Base-by-base conservation (phyloP, 2,113 vertebrate genomes). In the Epinephelus cyanopodus region DNA sequence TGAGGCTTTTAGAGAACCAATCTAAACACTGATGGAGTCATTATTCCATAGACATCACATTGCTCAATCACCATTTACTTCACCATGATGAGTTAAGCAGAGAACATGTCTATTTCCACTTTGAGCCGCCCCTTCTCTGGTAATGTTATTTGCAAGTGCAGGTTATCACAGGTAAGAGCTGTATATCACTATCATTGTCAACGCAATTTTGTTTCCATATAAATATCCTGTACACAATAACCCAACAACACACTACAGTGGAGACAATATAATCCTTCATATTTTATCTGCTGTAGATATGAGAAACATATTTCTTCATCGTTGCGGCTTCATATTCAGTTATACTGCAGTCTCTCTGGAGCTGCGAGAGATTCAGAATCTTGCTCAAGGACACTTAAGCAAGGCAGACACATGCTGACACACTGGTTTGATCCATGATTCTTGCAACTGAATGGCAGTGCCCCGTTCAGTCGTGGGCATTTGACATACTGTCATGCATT, bases 341-440 rank as follows among this genome's bases (percentile, higher is more conserved):
- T n/a, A n/a, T 33, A 54, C 14, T 52, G 37, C 57, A 23, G 60
- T 69, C 14, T 80, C 42, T 37, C 45, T 62, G 63, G 76, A 79
- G 68, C 54, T 53, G 42, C n/a, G 25, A 25, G 37, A 78, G 25
- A 63, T 56, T 67, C 50, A 64, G 57, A 33, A 4, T 52, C 60
- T 75, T 82, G 65, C 69, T 82, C 77, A 85, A 78, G 71, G 74
- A 88, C 69, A 62, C 79, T 66, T 85, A 70, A 66, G 79, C 57
- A 65, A n/a, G 39, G 48, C 67, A 57, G 73, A 66, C 67, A 71
- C 12, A 65, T 69, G 86, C 82, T 83, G 77, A 83, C 68, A 77
- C 60, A 8, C 50, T 27, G 25, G 67, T 76, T 84, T 84, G 68
- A 84, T 65, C 68, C 47, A 67, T 18, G 62, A 5, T 21, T 69